Evolutionary conservation across 2,797 vertebrate species (phyloP).

Genomic region (Eurystomus glaucurus): DNA sequence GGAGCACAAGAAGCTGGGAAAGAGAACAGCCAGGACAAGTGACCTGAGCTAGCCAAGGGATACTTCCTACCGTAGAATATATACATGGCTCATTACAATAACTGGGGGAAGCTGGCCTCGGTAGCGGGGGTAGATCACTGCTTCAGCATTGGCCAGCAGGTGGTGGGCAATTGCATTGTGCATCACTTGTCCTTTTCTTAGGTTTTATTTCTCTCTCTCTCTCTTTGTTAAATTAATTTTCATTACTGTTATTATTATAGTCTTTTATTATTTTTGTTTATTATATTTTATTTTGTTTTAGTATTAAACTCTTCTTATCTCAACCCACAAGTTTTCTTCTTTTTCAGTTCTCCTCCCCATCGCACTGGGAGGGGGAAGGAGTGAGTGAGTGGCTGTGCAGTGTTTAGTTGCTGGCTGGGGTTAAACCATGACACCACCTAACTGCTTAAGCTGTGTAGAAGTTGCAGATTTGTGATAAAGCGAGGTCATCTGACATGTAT

Average conservation of each 20-base stretch:
- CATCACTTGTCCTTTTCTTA: background rate
- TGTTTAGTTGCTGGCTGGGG: background rate
- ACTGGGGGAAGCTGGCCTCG: background rate
- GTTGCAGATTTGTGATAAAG: background rate
- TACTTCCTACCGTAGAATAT: background rate
- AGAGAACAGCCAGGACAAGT: background rate
- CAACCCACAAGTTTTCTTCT: background rate
- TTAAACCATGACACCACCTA: background rate
- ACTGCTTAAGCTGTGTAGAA: background rate
- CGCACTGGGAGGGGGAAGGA: background rate
- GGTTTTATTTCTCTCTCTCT: background rate
- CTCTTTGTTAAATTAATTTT: background rate
- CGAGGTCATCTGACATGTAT: background rate
- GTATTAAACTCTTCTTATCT: background rate
- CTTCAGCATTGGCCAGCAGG: background rate
- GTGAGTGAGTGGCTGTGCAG: background rate
- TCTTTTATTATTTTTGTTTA: background rate
- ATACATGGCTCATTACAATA: background rate
- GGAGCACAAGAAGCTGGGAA: background rate
- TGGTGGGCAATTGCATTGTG: background rate
- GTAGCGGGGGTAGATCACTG: background rate
- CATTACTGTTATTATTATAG: background rate
- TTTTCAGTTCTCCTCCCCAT: background rate
- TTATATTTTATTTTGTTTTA: background rate
- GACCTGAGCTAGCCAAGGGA: background rate